phyloP scores from a whole-genome alignment of 2,797 vertebrate species.

The Darevskia mixta region DNA sequence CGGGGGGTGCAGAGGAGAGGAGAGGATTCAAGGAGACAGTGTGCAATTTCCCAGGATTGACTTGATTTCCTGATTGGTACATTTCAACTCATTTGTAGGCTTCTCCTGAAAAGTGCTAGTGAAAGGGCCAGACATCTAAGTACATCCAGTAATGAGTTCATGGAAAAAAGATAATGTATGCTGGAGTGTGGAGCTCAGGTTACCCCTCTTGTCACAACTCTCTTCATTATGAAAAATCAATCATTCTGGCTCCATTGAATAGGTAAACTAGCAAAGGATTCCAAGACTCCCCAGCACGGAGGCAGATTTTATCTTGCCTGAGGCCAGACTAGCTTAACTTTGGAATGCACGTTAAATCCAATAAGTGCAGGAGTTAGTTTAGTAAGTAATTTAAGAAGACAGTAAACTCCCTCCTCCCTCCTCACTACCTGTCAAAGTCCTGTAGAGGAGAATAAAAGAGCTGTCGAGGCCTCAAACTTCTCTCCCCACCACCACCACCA shows the following conservation, averaged over 20 bases:
- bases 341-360: conserved; percentile 53
- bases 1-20: background rate
- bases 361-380: conserved; percentile 43
- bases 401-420: background rate
- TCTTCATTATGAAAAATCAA: conserved; percentile 7
- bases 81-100: background rate
- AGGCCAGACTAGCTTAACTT: conserved; percentile 38
- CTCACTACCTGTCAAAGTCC: conserved; percentile 12
- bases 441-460: conserved; percentile 9
- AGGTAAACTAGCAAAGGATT: conserved; percentile 25
- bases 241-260: background rate
- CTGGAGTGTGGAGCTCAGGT: conserved; percentile 7
- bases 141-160: conserved; percentile 16
- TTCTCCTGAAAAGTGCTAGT: background rate
- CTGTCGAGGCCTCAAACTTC: background rate
- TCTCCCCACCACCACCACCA: background rate
- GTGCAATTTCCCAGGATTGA: background rate
- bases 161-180: background rate
- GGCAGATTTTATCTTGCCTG: conserved; percentile 45
- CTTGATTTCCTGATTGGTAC: background rate
- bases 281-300: conserved; percentile 21
- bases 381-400: conserved; percentile 46
- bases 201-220: conserved; percentile 5
- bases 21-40: background rate
- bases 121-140: background rate